Percentiles rank a stretch among this genome's conserved stretches.
These are phyloP conservation scores for Arvicola amphibius DNA, from an alignment of 2,797 vertebrate genomes.

Conservation along the genomic window DNA sequence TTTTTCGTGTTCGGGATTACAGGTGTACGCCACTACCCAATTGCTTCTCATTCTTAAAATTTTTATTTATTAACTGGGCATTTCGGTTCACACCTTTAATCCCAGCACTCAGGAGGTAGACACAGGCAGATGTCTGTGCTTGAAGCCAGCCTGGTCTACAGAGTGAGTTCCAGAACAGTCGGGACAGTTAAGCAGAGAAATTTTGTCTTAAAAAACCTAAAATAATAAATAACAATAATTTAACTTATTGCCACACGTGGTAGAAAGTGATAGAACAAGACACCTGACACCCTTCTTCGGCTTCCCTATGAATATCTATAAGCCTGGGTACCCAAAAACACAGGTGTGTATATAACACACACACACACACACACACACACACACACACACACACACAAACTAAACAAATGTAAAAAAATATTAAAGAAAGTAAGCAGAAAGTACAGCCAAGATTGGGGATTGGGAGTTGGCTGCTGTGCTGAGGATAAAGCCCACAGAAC, in stretches of 20 bases:
- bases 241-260: background rate
- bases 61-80: background rate
- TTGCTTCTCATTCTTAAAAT: background rate
- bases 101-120: background rate
- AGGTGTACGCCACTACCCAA: background rate
- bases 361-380: background rate
- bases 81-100: background rate
- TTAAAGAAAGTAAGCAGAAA: background rate
- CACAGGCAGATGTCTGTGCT: background rate
- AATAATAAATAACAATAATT: background rate
- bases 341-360: background rate
- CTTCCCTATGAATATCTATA: background rate
- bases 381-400: background rate
- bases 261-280: background rate
- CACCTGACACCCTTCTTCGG: too few relatives aligned
- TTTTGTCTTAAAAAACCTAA: background rate
- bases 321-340: background rate
- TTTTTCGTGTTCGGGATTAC: background rate
- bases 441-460: background rate
- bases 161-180: background rate
- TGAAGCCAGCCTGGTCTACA: background rate
- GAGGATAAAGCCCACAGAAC: too few relatives aligned
- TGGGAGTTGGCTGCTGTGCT: background rate
- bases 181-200: background rate
- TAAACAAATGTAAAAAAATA: background rate